phyloP scores from a whole-genome alignment of 2,113 vertebrate species.

The Mastomys natalensis region DNA sequence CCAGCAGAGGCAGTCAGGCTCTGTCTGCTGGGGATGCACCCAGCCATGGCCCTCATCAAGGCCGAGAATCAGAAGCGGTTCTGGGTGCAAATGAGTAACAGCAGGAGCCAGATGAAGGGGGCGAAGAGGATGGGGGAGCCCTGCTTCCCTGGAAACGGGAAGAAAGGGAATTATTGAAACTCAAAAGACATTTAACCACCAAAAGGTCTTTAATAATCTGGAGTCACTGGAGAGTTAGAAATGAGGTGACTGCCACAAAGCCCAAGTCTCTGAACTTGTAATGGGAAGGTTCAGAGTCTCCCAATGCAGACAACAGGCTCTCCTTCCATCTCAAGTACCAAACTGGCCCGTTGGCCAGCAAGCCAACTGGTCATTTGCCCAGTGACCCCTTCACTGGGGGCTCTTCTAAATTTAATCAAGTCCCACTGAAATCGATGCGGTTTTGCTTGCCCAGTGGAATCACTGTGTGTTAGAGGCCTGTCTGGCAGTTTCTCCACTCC shows the following conservation, averaged over 20 bases:
- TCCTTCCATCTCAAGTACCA: neutral
- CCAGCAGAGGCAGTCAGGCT: slow-evolving; percentile 14
- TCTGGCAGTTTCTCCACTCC: slow-evolving; percentile 60
- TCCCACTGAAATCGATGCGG: slow-evolving; percentile 49
- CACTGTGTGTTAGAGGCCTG: slow-evolving; percentile 59
- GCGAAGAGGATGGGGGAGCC: slow-evolving; percentile 46
- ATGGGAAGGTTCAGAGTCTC: slow-evolving; percentile 35
- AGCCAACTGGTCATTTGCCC: slow-evolving; percentile 45
- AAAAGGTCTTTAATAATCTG: slow-evolving; percentile 31
- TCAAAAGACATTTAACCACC: slow-evolving; percentile 44
- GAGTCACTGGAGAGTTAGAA: slow-evolving; percentile 34
- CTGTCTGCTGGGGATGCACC: slow-evolving; percentile 63
- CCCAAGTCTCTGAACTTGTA: slow-evolving; percentile 48
- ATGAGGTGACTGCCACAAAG: slow-evolving; percentile 9
- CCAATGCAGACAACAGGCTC: neutral
- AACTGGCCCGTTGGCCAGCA: neutral
- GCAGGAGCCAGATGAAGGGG: slow-evolving; percentile 56
- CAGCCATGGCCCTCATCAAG: slow-evolving; percentile 42
- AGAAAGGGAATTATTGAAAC: slow-evolving; percentile 33
- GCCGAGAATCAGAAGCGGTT: slow-evolving; percentile 9
- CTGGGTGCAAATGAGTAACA: slow-evolving; percentile 64
- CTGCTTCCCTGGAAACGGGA: slow-evolving; percentile 45
- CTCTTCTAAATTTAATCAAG: slow-evolving; percentile 64
- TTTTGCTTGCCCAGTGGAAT: slow-evolving; percentile 66
- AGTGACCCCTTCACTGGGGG: slow-evolving; percentile 49